phyloP scores from a whole-genome alignment of 2,888 invertebrate genomes.

The Drosophila falleni region DNA sequence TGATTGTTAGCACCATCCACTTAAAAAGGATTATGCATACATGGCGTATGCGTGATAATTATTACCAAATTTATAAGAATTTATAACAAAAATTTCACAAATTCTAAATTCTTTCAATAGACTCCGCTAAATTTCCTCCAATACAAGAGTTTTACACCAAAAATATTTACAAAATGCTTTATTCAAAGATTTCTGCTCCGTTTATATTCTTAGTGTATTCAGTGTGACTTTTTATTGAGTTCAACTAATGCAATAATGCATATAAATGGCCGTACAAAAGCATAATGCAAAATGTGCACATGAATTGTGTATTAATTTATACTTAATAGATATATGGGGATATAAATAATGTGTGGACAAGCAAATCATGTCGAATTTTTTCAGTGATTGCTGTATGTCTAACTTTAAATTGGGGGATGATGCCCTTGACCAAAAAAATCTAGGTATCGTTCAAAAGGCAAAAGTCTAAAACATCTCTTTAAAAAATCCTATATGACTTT shows the following conservation, averaged over 20 bases:
- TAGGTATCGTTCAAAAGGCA: too few relatives aligned
- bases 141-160: conserved; percentile 10
- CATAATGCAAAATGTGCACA: conserved; percentile 9
- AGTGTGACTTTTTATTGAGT: conserved; percentile 25
- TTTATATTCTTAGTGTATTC: conserved; percentile 23
- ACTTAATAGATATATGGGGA: not conserved
- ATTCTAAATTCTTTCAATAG: not conserved
- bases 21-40: too few relatives aligned
- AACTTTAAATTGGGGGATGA: too few relatives aligned
- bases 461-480: too few relatives aligned
- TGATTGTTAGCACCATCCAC: not conserved
- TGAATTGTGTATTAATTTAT: conserved; percentile 39
- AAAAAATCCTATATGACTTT: too few relatives aligned
- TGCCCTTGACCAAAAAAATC: too few relatives aligned
- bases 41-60: conserved; percentile 22
- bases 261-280: conserved; percentile 58
- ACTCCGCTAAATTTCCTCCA: conserved; percentile 9
- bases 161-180: not conserved
- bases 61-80: not conserved
- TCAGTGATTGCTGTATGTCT: too few relatives aligned
- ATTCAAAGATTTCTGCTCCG: conserved; percentile 30
- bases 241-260: conserved; percentile 50
- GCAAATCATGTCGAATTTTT: not conserved
- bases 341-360: not conserved
- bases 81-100: too few relatives aligned